These are phyloP conservation scores for Cinara cedri DNA, from an alignment of 2,888 invertebrate genomes.

Conservation along the genomic window DNA sequence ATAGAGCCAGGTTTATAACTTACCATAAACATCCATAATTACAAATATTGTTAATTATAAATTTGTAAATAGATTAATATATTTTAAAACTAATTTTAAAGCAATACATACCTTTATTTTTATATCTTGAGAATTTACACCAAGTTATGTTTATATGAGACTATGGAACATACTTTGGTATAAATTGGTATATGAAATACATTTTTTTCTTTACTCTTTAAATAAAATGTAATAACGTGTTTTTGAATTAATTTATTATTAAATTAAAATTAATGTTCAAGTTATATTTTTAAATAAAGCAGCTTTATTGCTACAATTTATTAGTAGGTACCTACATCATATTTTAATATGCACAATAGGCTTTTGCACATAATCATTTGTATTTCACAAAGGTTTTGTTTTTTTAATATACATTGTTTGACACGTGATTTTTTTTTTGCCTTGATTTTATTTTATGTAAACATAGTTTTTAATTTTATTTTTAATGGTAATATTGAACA, in stretches of 20 bases:
- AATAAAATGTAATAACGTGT: constrained; percentile 32
- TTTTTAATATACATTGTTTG: constrained; percentile 49
- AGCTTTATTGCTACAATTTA: constrained; percentile 49
- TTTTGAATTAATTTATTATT: constrained; percentile 4
- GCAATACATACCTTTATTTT: neutral
- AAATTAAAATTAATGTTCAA: constrained; percentile 7
- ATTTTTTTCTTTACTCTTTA: neutral
- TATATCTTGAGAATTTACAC: neutral
- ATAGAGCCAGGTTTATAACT: too few relatives aligned
- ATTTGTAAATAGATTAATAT: neutral
- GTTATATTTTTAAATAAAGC: constrained; percentile 22
- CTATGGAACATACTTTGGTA: constrained; percentile 18
- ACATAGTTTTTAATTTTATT: constrained; percentile 44
- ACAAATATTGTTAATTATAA: constrained; percentile 5
- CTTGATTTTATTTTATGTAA: constrained; percentile 52
- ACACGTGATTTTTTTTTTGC: constrained; percentile 50
- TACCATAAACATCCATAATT: neutral
- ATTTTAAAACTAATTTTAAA: neutral
- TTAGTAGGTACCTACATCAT: constrained; percentile 34
- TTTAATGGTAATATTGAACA: constrained; percentile 28
- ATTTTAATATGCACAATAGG: constrained; percentile 54
- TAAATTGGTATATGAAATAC: neutral
- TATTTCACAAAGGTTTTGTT: constrained; percentile 52
- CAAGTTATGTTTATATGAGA: neutral
- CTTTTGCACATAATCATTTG: constrained; percentile 55